Percentiles rank a stretch among this genome's conserved stretches.
These are phyloP conservation scores for Nomada ferruginata DNA, from an alignment of 2,888 invertebrate genomes.

Conservation along the genomic window DNA sequence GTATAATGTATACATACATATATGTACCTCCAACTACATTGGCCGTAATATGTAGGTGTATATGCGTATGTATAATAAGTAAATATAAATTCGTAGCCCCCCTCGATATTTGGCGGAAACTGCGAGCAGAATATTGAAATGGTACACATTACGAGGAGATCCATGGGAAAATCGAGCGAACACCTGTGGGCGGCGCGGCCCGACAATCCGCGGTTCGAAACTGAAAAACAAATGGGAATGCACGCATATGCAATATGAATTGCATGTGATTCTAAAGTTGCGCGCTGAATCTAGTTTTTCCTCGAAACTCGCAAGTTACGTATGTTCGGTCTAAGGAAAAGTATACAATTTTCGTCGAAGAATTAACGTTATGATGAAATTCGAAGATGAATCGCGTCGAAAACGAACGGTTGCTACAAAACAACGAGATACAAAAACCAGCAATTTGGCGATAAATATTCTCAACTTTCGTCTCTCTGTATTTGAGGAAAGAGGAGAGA, in stretches of 20 bases:
- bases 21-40: slow-evolving; percentile 19
- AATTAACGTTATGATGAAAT: no score
- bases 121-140: slow-evolving; percentile 47
- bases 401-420: slow-evolving; percentile 1
- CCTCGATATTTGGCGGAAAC: slow-evolving; percentile 34
- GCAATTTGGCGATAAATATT: neutral
- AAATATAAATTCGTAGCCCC: slow-evolving; percentile 67
- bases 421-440: slow-evolving; percentile 25
- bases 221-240: slow-evolving; percentile 23
- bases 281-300: neutral
- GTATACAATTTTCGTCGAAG: neutral
- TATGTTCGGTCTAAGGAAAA: neutral
- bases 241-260: slow-evolving; percentile 36
- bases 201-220: slow-evolving; percentile 25
- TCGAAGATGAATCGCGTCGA: slow-evolving; percentile 3
- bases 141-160: slow-evolving; percentile 21
- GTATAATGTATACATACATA: slow-evolving; percentile 42
- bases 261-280: neutral
- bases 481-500: neutral
- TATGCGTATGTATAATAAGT: slow-evolving; percentile 46
- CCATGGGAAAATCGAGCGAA: slow-evolving; percentile 21
- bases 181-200: slow-evolving; percentile 12
- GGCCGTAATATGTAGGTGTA: slow-evolving; percentile 56
- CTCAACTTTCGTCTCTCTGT: slow-evolving; percentile 10
- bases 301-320: neutral